These are phyloP conservation scores for Myotis myotis DNA, from an alignment of 2,797 vertebrate genomes.

Conservation along the genomic window DNA sequence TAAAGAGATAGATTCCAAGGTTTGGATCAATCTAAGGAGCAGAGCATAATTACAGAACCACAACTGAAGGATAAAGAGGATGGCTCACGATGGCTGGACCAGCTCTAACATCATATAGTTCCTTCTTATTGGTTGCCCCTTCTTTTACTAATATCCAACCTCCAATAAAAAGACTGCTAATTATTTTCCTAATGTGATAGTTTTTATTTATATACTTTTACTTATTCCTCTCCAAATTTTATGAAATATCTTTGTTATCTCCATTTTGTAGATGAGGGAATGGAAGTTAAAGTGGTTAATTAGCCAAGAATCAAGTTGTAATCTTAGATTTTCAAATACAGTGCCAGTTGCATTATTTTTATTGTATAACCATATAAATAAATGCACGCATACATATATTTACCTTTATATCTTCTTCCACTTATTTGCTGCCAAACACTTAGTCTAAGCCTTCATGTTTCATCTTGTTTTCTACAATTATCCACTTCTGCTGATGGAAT, in stretches of 20 bases:
- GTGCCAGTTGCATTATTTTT: not conserved
- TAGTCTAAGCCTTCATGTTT: not conserved
- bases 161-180: not conserved
- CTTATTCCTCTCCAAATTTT: not conserved
- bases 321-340: not conserved
- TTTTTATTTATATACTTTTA: not conserved
- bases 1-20: not conserved
- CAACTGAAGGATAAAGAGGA: not conserved
- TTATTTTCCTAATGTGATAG: not conserved
- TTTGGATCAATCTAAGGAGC: not conserved
- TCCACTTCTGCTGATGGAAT: not conserved
- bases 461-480: not conserved
- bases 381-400: not conserved
- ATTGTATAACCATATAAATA: not conserved
- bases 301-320: not conserved
- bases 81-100: not conserved
- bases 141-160: not conserved
- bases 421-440: not conserved
- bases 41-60: not conserved
- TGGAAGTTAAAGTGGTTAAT: not conserved
- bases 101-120: not conserved
- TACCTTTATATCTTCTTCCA: not conserved
- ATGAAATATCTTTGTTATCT: not conserved
- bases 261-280: not conserved
- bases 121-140: rapidly evolving